Percentiles rank a stretch among this genome's conserved stretches.
Conservation (phyloP, 2,888 invertebrate genomes). For the Esperia sulphurella region DNA sequence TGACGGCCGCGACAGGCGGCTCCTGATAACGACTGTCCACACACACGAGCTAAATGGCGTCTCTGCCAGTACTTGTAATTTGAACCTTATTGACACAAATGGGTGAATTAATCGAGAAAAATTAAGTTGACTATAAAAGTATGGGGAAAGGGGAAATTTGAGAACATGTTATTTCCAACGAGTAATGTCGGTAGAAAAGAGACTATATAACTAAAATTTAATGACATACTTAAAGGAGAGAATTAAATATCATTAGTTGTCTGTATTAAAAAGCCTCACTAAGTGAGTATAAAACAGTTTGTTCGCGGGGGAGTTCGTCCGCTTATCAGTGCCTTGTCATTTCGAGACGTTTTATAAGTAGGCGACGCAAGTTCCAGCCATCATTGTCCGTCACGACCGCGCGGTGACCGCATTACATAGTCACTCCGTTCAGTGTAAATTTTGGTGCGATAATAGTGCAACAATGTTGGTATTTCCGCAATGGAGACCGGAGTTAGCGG, state of each 20-base stretch:
- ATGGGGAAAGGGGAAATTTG: background rate
- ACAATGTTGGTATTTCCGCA: conserved; percentile 72
- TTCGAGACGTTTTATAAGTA: conserved; percentile 73
- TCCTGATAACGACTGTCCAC: conserved; percentile 56
- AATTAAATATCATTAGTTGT: conserved; percentile 7
- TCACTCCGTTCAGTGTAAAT: conserved; percentile 20
- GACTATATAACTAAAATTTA: background rate
- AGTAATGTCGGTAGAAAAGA: background rate
- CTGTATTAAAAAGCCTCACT: background rate
- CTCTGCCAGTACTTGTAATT: conserved; percentile 8
- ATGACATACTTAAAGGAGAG: background rate
- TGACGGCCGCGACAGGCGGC: conserved; percentile 70
- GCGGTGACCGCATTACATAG: conserved; percentile 44
- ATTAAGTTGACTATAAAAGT: background rate
- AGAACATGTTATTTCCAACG: background rate
- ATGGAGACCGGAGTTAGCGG: conserved; percentile 56
- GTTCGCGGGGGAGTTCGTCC: conserved; percentile 71
- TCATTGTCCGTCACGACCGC: conserved; percentile 60
- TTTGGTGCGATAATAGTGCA: conserved; percentile 21
- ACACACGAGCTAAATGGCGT: conserved; percentile 20
- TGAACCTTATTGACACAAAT: conserved; percentile 10
- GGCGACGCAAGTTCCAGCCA: conserved; percentile 46
- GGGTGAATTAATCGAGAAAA: background rate
- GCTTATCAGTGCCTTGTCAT: conserved; percentile 68
- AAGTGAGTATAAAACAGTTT: conserved; percentile 18